Percentiles rank a stretch among this genome's conserved stretches.
Evolutionary conservation across 2,113 vertebrate genomes (phyloP).

Genomic region (Paedocypris sp.): DNA sequence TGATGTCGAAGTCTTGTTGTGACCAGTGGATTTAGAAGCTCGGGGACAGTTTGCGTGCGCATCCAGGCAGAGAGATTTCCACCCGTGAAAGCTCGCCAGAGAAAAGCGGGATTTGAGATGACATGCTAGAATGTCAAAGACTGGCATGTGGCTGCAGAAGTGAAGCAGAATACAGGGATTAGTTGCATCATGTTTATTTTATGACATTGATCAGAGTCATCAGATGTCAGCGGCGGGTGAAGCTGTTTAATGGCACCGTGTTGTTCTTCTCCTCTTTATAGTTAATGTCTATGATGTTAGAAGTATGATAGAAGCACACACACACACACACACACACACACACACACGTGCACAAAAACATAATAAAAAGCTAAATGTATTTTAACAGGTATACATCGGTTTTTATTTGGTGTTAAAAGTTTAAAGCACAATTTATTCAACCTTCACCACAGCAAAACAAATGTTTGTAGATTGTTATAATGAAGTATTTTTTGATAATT

Average conservation of each 20-base stretch:
- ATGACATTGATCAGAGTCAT: not conserved
- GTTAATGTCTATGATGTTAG: too few relatives aligned
- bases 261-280: too few relatives aligned
- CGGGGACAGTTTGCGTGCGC: not conserved
- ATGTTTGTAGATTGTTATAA: too few relatives aligned
- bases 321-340: too few relatives aligned
- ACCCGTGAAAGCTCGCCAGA: not conserved
- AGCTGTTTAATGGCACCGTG: not conserved
- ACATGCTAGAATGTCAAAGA: not conserved
- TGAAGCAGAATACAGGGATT: conserved; percentile 8
- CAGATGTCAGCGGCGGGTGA: not conserved
- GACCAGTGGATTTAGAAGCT: conserved; percentile 7
- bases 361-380: too few relatives aligned
- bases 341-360: too few relatives aligned
- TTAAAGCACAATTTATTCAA: too few relatives aligned
- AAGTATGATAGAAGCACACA: too few relatives aligned
- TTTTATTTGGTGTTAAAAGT: too few relatives aligned
- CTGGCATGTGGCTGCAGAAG: not conserved
- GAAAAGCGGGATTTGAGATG: conserved; percentile 5
- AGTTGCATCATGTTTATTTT: conserved; percentile 18
- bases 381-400: too few relatives aligned
- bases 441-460: too few relatives aligned
- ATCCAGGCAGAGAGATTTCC: conserved; percentile 7
- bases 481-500: too few relatives aligned
- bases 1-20: conserved; percentile 22